A percentile compares a stretch with the other conserved stretches of the same genome.
phyloP scores from a whole-genome alignment of 2,888 invertebrate genomes.

The Apamea sordens region DNA sequence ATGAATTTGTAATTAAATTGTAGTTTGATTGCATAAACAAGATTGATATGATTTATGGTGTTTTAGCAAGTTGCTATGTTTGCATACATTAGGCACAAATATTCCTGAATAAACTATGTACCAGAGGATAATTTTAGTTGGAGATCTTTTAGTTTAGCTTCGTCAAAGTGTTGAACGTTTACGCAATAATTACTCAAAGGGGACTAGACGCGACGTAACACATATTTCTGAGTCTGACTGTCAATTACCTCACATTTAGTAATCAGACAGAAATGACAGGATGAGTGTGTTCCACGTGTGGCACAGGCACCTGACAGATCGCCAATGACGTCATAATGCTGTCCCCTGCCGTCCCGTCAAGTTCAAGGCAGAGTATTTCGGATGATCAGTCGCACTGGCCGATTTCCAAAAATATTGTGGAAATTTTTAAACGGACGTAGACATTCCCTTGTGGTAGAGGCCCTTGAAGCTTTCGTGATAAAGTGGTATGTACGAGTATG shows the following conservation, averaged over 20 bases:
- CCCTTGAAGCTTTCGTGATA: constrained; percentile 11
- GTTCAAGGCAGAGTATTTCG: constrained; percentile 83
- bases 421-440: constrained; percentile 70
- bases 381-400: constrained; percentile 78
- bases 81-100: constrained; percentile 40
- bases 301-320: constrained; percentile 67
- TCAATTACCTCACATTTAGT: constrained; percentile 66
- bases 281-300: constrained; percentile 42
- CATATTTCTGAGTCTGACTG: constrained; percentile 63
- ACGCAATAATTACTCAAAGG: constrained; percentile 36
- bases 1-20: constrained; percentile 42
- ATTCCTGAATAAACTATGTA: constrained; percentile 42
- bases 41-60: constrained; percentile 51
- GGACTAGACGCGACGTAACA: constrained; percentile 17
- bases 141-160: constrained; percentile 19
- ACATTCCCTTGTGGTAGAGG: not conserved
- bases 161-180: constrained; percentile 28
- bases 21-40: constrained; percentile 42
- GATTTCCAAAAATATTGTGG: constrained; percentile 79
- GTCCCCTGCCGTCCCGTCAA: constrained; percentile 72
- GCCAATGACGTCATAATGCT: constrained; percentile 70
- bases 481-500: not conserved
- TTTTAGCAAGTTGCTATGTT: constrained; percentile 38
- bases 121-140: constrained; percentile 4
- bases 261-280: constrained; percentile 63